These are phyloP conservation scores for Stichopus chloronotus DNA, from an alignment of 35 echinoderm and acorn worm genomes.

Conservation along the genomic window DNA sequence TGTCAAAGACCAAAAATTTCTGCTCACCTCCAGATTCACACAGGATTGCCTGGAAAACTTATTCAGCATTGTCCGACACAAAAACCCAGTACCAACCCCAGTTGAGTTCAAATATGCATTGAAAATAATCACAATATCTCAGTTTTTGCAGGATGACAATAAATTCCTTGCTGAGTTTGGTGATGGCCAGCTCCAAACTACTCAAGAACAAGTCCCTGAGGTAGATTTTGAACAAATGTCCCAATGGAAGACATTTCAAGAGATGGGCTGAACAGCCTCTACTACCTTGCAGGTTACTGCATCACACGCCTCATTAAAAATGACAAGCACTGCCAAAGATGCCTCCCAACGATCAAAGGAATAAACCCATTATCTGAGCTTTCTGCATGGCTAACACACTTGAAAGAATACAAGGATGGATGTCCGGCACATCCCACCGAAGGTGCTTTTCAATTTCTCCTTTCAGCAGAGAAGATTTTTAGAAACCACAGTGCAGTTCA, in stretches of 20 bases:
- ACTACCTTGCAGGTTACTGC: constrained; percentile 34
- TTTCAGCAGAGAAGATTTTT: too few species aligned
- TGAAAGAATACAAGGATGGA: background rate
- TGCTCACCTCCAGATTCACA: constrained; percentile 38
- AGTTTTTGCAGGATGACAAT: constrained; percentile 29
- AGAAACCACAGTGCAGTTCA: too few species aligned
- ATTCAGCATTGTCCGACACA: constrained; percentile 10
- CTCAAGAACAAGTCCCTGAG: background rate
- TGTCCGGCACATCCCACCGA: background rate
- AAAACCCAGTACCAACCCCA: constrained; percentile 46
- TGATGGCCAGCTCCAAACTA: background rate
- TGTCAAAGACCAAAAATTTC: background rate
- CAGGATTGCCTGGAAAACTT: constrained; percentile 55
- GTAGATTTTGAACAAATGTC: background rate
- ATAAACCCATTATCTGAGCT: background rate
- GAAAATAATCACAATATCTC: constrained; percentile 31
- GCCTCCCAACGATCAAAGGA: background rate
- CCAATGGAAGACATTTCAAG: too few species aligned
- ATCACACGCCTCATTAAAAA: background rate
- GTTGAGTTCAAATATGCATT: constrained; percentile 44
- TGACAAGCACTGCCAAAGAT: background rate
- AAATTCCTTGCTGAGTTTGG: constrained; percentile 12
- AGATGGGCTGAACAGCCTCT: constrained; percentile 18
- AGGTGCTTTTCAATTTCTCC: background rate
- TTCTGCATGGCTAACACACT: background rate